phyloP scores from a whole-genome alignment of 2,797 vertebrate genomes.

The Pseudomugil gertrudae region DNA sequence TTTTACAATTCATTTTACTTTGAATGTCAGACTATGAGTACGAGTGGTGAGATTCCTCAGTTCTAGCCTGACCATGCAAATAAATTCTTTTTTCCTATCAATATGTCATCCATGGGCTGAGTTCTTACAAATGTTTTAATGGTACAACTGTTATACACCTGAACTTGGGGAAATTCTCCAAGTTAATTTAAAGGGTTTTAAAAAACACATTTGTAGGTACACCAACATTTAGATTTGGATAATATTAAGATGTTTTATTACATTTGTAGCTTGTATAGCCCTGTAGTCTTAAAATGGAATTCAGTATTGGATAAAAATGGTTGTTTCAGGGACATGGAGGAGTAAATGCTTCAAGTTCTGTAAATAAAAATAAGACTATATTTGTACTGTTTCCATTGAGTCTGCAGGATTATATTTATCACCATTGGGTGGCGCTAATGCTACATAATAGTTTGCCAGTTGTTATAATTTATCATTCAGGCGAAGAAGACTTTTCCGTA shows the following conservation, averaged over 20 bases:
- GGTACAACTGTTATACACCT: background rate
- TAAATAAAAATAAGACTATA: background rate
- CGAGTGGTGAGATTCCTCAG: slow-evolving; percentile 46
- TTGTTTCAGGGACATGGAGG: background rate
- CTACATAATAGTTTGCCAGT: rapidly evolving
- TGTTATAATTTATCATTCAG: rapidly evolving
- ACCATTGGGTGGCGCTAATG: slow-evolving; percentile 15
- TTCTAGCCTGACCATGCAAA: slow-evolving; percentile 63
- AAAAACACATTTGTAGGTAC: background rate
- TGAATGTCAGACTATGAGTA: slow-evolving; percentile 55
- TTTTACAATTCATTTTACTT: slow-evolving; percentile 46
- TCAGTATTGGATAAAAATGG: background rate
- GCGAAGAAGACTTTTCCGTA: slow-evolving; percentile 19
- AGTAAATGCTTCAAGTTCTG: background rate
- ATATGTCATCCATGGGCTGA: slow-evolving; percentile 21
- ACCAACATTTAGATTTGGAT: background rate
- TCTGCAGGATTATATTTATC: background rate
- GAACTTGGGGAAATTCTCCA: background rate
- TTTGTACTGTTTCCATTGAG: background rate
- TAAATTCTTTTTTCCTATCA: slow-evolving; percentile 79
- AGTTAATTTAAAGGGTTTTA: background rate
- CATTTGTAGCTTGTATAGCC: background rate
- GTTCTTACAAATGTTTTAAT: slow-evolving; percentile 4
- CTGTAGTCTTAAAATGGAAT: background rate
- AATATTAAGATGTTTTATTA: background rate